A percentile compares a stretch with the other conserved stretches of the same genome.
These are phyloP conservation scores for Hydropsyche tenuis DNA, from an alignment of 1,140 invertebrate genomes.

Conservation along the genomic window DNA sequence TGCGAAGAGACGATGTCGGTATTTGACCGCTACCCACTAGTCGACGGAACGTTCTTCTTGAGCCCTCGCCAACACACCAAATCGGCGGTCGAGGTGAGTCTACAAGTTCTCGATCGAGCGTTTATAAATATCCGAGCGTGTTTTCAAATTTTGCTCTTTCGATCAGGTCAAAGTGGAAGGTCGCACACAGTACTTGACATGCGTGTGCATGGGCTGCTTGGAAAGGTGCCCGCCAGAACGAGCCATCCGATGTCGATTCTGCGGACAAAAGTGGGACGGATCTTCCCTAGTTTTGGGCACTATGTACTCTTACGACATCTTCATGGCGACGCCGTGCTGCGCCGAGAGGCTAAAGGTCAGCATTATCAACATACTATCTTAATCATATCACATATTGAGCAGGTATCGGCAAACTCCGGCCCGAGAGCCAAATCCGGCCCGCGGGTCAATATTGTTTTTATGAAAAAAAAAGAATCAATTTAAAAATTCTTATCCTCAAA, in stretches of 20 bases:
- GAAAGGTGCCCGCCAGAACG: slow-evolving; percentile 80
- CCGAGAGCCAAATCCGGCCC: no score
- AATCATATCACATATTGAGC: no score
- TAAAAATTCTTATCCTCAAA: no score
- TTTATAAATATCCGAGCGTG: background rate
- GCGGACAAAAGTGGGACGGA: slow-evolving; percentile 89
- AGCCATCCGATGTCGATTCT: slow-evolving; percentile 78
- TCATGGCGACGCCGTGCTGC: slow-evolving; percentile 96
- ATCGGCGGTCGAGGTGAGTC: slow-evolving; percentile 80
- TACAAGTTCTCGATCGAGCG: background rate
- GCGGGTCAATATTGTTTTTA: no score
- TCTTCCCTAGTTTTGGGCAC: slow-evolving; percentile 91
- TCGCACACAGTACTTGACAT: slow-evolving; percentile 87
- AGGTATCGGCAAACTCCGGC: no score
- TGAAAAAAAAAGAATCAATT: no score
- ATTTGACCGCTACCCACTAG: slow-evolving; percentile 95
- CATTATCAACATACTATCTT: no score
- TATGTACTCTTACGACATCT: slow-evolving; percentile 98
- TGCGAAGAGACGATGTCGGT: slow-evolving; percentile 89
- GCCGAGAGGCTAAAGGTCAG: slow-evolving; percentile 86
- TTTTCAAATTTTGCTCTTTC: background rate
- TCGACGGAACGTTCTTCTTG: slow-evolving; percentile 97
- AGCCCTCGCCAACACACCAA: slow-evolving; percentile 88
- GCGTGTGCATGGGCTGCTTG: slow-evolving; percentile 91
- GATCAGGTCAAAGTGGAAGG: slow-evolving; percentile 84